These are phyloP conservation scores for Lepetodrilus schrolli DNA, from an alignment of 2,888 invertebrate species.

Conservation along the genomic window DNA sequence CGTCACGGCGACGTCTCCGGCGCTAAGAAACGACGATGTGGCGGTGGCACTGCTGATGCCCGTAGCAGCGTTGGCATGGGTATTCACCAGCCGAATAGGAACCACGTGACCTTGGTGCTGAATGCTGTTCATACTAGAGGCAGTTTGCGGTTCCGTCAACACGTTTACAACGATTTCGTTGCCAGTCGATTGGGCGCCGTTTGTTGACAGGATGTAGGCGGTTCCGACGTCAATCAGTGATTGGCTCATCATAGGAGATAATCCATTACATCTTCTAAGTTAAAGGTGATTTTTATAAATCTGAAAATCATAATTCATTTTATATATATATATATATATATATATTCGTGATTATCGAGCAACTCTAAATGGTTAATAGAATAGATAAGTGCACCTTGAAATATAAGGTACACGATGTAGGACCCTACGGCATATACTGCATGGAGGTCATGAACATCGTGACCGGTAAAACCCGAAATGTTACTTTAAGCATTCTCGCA, in stretches of 20 bases:
- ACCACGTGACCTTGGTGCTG: neutral
- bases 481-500: too few relatives aligned
- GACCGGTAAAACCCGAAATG: too few relatives aligned
- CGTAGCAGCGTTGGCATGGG: neutral
- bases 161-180: slow-evolving; percentile 9
- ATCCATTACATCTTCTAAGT: too few relatives aligned
- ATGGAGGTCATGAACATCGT: too few relatives aligned
- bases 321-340: too few relatives aligned
- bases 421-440: too few relatives aligned
- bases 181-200: neutral
- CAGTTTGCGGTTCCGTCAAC: neutral
- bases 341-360: too few relatives aligned
- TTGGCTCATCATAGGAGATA: slow-evolving; percentile 8
- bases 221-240: neutral
- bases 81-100: neutral
- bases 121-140: neutral
- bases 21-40: neutral
- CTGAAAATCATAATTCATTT: too few relatives aligned
- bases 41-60: neutral
- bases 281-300: too few relatives aligned
- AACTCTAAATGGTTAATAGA: too few relatives aligned
- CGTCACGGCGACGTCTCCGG: neutral
- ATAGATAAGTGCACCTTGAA: too few relatives aligned
- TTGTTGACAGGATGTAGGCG: neutral
- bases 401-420: too few relatives aligned